phyloP scores from a whole-genome alignment of 1,140 invertebrate species.

The Parapsyche elsis region DNA sequence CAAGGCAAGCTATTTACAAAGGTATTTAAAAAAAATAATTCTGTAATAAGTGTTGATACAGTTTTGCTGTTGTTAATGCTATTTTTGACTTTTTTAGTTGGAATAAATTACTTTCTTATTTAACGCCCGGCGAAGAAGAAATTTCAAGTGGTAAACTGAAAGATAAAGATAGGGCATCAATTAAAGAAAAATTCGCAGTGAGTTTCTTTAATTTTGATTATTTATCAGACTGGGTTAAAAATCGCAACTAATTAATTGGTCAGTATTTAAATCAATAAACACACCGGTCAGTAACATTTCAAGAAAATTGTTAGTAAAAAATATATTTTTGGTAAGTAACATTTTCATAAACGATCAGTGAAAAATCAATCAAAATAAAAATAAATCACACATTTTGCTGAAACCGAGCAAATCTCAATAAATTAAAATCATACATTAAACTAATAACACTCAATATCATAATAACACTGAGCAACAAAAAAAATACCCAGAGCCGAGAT shows the following conservation, averaged over 20 bases:
- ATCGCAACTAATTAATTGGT: background rate
- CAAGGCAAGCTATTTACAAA: slow-evolving; percentile 81
- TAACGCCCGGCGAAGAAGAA: slow-evolving; percentile 76
- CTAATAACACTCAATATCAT: too few relatives aligned
- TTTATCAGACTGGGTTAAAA: background rate
- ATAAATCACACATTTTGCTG: too few relatives aligned
- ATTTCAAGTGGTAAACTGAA: slow-evolving; percentile 78
- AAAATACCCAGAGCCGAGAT: too few relatives aligned
- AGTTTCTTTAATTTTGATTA: slow-evolving; percentile 60
- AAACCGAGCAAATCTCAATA: too few relatives aligned
- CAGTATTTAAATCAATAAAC: too few relatives aligned
- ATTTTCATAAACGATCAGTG: too few relatives aligned
- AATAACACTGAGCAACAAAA: too few relatives aligned
- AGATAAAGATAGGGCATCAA: slow-evolving; percentile 87
- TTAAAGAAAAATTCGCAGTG: slow-evolving; percentile 96
- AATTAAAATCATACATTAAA: too few relatives aligned
- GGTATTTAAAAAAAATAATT: slow-evolving; percentile 67
- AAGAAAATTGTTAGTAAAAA: too few relatives aligned
- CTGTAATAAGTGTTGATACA: background rate
- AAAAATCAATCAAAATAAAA: too few relatives aligned
- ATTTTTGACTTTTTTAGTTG: slow-evolving; percentile 70
- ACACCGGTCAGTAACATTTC: too few relatives aligned
- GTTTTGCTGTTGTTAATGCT: background rate
- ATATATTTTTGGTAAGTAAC: too few relatives aligned
- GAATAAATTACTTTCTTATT: slow-evolving; percentile 83